Evolutionary conservation across 2,888 invertebrate species (phyloP), one percentile per base, ranked within the genome.

Genomic region (Cheilosia urbana): DNA sequence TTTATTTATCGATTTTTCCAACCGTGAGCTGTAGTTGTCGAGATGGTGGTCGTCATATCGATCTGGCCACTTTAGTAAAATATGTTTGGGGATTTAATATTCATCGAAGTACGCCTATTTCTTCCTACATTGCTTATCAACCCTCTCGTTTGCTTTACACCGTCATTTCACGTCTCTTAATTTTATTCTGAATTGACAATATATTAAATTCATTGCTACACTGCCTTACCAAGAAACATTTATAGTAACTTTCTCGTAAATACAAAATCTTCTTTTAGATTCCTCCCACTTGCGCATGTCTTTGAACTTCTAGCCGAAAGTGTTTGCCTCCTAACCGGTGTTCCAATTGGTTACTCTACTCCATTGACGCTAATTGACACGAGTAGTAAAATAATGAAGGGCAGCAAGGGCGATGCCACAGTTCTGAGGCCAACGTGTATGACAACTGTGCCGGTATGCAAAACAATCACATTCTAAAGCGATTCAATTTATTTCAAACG

Each of bases 231-330:
- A 27, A 27, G 27, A 7, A 27, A 27, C 37, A 37, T 37, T 13
- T 13, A 9, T 34, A 37, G 13, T 37, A 37, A 57, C 19, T 58
- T 68, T 21, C 13, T 15, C 9, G n/a, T 40, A 19, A 37, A 21
- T 19, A 37, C 3, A 7, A 13, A 15, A 66, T 37, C 69, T 19
- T 19, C n/a, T 73, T 19, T 17, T 81, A 90, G 97, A 75, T 99
- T 98, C 93, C 94, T 99, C 88, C 99, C 99, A 27, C 93, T 99
- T 77, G 99, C 99, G 34, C 99, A 99, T 93, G 98, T 99, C 1
- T 97, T 99, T 90, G 99, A 99, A 93, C 94, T 99, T 88, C 94
- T 98, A 69, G 97, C 97, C n/a, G 98, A 96, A 92, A 95, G 96
- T 89, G 95, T 97, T 63, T 97, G 97, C 90, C 93, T 98, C 78